Percentiles rank a stretch among this genome's conserved stretches.
Evolutionary conservation across 1,140 invertebrate genomes (phyloP).

Genomic region (Drosophila azteca): DNA sequence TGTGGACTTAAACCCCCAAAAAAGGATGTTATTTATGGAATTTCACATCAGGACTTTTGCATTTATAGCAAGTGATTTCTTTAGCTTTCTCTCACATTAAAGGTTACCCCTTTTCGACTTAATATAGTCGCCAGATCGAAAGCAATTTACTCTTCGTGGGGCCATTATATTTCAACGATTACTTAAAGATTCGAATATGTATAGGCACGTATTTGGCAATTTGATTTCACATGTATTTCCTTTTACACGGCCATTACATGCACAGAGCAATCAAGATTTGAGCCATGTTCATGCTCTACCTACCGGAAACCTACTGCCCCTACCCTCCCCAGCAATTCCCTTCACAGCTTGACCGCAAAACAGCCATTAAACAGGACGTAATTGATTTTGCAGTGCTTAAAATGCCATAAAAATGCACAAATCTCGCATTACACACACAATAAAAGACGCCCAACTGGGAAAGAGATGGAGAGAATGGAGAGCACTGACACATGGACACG

Average conservation of each 20-base stretch:
- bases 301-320: neutral
- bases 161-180: too few relatives aligned
- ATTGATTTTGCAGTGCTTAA: slow-evolving; percentile 69
- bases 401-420: slow-evolving; percentile 66
- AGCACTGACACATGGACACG: neutral
- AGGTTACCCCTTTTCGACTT: too few relatives aligned
- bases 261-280: slow-evolving; percentile 25
- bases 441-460: slow-evolving; percentile 34
- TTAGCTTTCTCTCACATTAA: neutral
- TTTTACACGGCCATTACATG: slow-evolving; percentile 36
- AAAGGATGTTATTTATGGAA: neutral
- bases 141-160: too few relatives aligned
- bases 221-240: slow-evolving; percentile 19
- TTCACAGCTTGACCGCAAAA: slow-evolving; percentile 47
- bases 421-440: slow-evolving; percentile 55
- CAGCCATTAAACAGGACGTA: slow-evolving; percentile 54
- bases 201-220: slow-evolving; percentile 6
- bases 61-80: neutral
- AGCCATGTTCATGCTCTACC: neutral
- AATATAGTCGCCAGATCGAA: too few relatives aligned
- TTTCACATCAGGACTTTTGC: neutral
- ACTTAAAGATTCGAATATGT: too few relatives aligned
- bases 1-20: too few relatives aligned
- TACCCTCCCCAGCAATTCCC: neutral
- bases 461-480: neutral